These are phyloP conservation scores for Leptopilina syphax DNA, from an alignment of 2,888 invertebrate species.

Conservation along the genomic window DNA sequence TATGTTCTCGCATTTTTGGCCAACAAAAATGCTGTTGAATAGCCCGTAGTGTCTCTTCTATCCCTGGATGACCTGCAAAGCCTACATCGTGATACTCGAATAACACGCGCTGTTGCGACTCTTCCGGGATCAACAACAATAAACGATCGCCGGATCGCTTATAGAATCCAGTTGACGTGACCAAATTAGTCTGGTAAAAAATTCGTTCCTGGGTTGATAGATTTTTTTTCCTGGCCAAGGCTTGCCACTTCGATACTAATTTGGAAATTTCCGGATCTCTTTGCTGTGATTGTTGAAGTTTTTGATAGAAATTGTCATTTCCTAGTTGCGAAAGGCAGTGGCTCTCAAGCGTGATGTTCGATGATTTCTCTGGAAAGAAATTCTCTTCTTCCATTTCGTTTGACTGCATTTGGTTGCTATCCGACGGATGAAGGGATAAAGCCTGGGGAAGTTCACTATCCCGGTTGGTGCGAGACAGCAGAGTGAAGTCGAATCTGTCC, in stretches of 20 bases:
- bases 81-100: not conserved
- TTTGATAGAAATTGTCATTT: not conserved
- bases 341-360: no score
- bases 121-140: not conserved
- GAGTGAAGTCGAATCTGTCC: no score
- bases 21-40: not conserved
- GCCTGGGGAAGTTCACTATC: no score
- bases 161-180: not conserved
- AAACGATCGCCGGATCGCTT: not conserved
- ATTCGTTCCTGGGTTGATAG: not conserved
- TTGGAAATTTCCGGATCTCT: not conserved
- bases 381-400: no score
- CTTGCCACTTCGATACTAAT: not conserved
- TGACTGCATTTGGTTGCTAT: no score
- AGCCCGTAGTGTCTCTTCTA: not conserved
- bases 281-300: not conserved
- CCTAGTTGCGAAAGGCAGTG: not conserved
- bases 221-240: not conserved
- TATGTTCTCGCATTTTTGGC: constrained; percentile 20
- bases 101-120: not conserved
- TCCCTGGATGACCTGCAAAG: constrained; percentile 43
- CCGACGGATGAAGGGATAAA: no score
- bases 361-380: no score
- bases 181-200: not conserved
- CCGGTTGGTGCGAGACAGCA: no score